Base-by-base conservation (phyloP, 2,797 vertebrate species). In the Melanotaenia nigrans region DNA sequence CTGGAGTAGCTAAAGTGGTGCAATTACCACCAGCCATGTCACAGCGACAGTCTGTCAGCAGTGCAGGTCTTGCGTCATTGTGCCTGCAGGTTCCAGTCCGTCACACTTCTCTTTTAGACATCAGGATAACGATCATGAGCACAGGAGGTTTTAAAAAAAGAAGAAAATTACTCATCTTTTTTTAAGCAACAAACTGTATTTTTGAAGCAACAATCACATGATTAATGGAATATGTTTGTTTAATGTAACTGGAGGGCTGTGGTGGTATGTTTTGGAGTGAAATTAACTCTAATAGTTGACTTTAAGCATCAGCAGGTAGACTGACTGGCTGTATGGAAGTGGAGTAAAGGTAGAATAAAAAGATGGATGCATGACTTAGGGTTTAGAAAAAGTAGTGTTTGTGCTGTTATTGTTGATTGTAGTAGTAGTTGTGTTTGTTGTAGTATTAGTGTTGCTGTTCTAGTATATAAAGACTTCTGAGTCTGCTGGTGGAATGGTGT, bases 1-100 rank as follows among this genome's bases (percentile, higher is more conserved):
- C 42, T 36, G 56, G 8, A 75, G n/a, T 32, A 47, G 57, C 18
- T 51, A 5, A 38, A 61, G 10, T 22, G 32, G 24, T 35, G 13
- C 24, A 25, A 20, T 35, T 32, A 7, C 45, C 3, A 20, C n/a
- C 24, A 3, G 42, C 7, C 0, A 2, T 45, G 62, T 69, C n/a
- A 62, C 1, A 0, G 14, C 42, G 28, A 9, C 56, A 71, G 60
- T 32, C 49, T 55, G 47, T 69, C 55, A 55, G 68, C 59, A 58
- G 38, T 45, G n/a, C 33, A 20, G 10, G 35, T 73, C 65, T 47
- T 58, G 7, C 58, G 51, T 58, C 59, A 65, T 11, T 47, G 45
- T 62, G 68, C 30, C 56, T 45, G 68, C 10, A 20, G 42, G 33
- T 61, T 53, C 54, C 56, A 59, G 6, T 70, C 42, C 56, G 42